phyloP scores from a whole-genome alignment of 2,113 vertebrate genomes.

The Pseudopipra pipra region DNA sequence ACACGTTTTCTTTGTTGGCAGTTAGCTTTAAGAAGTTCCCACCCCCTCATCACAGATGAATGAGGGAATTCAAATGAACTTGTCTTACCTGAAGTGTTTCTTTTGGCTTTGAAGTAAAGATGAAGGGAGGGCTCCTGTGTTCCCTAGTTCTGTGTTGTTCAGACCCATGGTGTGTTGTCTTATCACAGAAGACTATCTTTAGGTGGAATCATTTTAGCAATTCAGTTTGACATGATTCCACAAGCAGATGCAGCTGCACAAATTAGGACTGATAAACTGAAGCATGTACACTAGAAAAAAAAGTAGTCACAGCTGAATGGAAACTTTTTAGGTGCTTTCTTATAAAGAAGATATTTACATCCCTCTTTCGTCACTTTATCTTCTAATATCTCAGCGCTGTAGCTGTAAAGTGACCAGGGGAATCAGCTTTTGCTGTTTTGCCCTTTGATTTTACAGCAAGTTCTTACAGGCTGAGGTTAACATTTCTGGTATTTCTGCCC shows the following conservation, averaged over 20 bases:
- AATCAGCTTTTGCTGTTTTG: neutral
- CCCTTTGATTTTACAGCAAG: neutral
- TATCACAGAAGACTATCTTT: neutral
- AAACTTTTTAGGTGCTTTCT: neutral
- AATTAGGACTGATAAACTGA: neutral
- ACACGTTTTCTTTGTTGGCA: neutral
- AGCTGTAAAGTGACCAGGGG: neutral
- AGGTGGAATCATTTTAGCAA: neutral
- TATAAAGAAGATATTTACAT: neutral
- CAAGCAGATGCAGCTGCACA: neutral
- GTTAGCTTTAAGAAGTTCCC: neutral
- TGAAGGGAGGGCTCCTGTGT: neutral
- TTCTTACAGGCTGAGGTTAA: neutral
- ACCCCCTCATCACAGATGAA: neutral
- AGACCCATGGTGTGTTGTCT: neutral
- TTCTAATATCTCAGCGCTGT: neutral
- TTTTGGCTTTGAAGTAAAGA: conserved; percentile 26
- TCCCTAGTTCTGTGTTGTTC: neutral
- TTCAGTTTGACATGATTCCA: neutral
- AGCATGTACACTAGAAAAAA: neutral
- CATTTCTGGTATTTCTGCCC: neutral
- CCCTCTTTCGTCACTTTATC: neutral
- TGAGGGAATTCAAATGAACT: conserved; percentile 7
- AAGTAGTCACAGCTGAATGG: neutral
- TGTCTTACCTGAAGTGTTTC: conserved; percentile 22